A percentile compares a stretch with the other conserved stretches of the same genome.
Conservation (phyloP, 2,888 invertebrate species). For the Mesorhabditis sp. region DNA sequence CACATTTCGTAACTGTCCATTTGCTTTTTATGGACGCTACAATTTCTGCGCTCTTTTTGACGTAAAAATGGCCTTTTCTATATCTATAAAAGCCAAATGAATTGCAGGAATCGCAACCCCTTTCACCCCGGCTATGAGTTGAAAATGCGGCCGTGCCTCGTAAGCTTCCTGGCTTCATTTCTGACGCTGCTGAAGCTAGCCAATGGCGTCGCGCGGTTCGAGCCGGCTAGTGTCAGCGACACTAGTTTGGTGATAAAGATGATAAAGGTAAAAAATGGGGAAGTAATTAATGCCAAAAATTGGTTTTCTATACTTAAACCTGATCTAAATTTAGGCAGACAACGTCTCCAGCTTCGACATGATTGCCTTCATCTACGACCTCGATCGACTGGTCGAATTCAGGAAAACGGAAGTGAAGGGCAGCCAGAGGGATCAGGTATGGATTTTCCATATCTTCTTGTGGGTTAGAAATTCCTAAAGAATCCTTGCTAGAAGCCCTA, state of each 20-base stretch:
- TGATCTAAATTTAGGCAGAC: background rate
- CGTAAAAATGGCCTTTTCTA: too few relatives aligned
- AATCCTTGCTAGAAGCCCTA: too few relatives aligned
- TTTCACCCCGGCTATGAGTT: too few relatives aligned
- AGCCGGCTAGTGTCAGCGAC: conserved; percentile 27
- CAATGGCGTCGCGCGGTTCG: conserved; percentile 31
- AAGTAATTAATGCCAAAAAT: background rate
- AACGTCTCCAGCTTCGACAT: conserved; percentile 41
- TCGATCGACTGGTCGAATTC: conserved; percentile 30
- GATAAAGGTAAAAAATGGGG: conserved; percentile 20
- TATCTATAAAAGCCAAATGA: too few relatives aligned
- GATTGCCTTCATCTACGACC: conserved; percentile 37
- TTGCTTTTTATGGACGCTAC: too few relatives aligned
- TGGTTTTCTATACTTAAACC: background rate
- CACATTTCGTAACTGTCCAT: too few relatives aligned
- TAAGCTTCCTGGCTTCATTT: background rate
- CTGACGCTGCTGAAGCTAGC: conserved; percentile 8
- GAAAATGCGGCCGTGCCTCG: background rate
- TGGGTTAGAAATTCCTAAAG: too few relatives aligned
- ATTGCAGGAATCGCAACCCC: too few relatives aligned
- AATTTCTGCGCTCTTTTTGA: too few relatives aligned
- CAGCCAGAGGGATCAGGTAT: conserved; percentile 36
- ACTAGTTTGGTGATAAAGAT: conserved; percentile 35
- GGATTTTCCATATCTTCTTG: too few relatives aligned
- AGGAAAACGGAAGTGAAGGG: conserved; percentile 36